Conservation (phyloP, 2,797 vertebrate species). For the Chaenodraco wilsoni region DNA sequence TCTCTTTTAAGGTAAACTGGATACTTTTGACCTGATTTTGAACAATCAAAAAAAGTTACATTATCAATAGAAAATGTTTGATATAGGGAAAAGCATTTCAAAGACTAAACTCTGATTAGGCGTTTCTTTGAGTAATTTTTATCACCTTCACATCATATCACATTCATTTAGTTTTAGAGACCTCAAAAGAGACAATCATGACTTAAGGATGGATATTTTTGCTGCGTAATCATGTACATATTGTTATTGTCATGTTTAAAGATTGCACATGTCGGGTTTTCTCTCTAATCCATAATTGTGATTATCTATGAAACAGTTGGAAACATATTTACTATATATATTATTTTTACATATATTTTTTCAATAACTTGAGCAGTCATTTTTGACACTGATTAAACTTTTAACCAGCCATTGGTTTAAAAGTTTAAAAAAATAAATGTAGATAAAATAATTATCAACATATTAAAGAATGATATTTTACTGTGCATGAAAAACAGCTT, state of each 20-base stretch:
- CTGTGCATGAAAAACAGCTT: neutral
- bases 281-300: conserved; percentile 40
- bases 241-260: conserved; percentile 29
- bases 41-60: neutral
- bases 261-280: conserved; percentile 60
- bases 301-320: neutral
- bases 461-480: neutral
- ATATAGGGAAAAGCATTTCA: neutral
- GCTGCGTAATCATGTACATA: conserved; percentile 26
- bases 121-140: neutral
- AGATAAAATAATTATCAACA: neutral
- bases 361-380: neutral
- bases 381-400: neutral
- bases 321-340: neutral
- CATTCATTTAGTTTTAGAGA: conserved; percentile 12
- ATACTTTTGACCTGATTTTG: neutral
- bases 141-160: no score
- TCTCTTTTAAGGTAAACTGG: neutral
- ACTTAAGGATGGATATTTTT: conserved; percentile 41
- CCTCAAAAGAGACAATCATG: conserved; percentile 18
- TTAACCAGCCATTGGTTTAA: neutral
- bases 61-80: neutral
- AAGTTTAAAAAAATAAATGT: neutral
- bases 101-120: neutral
- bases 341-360: neutral